Evolutionary conservation across 2,797 vertebrate genomes (phyloP).

Genomic region (Chiloscyllium punctatum): DNA sequence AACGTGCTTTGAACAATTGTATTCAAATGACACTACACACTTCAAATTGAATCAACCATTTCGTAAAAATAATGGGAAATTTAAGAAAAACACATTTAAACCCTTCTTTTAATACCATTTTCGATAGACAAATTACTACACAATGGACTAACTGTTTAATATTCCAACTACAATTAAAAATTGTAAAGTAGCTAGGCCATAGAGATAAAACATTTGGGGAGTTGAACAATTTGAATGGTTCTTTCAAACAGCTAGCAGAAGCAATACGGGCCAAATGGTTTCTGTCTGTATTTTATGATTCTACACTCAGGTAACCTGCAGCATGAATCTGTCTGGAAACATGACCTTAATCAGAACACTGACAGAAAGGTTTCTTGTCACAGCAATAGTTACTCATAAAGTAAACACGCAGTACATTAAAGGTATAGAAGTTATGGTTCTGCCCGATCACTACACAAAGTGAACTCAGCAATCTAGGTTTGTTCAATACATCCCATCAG

Average conservation of each 20-base stretch:
- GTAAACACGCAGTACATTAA: background rate
- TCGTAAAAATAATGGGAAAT: background rate
- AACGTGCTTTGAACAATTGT: background rate
- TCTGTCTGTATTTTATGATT: background rate
- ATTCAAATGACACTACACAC: background rate
- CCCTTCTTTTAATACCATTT: background rate
- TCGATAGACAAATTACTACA: background rate
- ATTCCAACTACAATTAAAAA: background rate
- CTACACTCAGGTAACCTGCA: background rate
- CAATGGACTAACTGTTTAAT: background rate
- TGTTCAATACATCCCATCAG: no score
- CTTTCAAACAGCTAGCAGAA: background rate
- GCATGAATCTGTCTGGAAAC: background rate
- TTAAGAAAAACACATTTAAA: background rate
- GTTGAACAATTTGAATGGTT: background rate
- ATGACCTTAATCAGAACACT: background rate
- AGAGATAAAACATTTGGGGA: background rate
- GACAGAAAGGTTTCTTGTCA: background rate
- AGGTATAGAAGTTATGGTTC: background rate
- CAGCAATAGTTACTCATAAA: background rate
- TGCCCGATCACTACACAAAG: background rate
- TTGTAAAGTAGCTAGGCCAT: no score
- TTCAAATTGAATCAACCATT: background rate
- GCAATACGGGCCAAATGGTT: background rate
- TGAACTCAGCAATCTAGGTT: background rate